phyloP scores from a whole-genome alignment of 2,797 vertebrate species.

The Uromys caudimaculatus region DNA sequence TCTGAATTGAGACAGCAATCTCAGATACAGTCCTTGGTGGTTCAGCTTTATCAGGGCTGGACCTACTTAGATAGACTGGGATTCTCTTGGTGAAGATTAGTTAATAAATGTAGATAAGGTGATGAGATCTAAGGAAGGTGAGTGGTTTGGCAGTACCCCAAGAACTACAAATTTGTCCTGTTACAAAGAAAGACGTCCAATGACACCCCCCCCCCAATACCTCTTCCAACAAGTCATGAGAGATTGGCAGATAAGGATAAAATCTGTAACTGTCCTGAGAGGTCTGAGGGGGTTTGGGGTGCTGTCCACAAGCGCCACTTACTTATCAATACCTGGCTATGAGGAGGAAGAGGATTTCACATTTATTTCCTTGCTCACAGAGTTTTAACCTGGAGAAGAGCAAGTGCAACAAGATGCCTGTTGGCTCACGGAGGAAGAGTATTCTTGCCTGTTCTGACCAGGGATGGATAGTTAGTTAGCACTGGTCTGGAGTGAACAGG shows the following conservation, averaged over 20 bases:
- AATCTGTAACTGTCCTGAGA: conserved; percentile 13
- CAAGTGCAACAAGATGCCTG: conserved; percentile 17
- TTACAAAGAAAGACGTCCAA: not conserved
- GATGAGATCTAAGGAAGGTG: not conserved
- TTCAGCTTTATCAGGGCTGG: not conserved
- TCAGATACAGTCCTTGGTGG: not conserved
- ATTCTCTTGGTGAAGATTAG: not conserved
- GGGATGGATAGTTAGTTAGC: conserved; percentile 72
- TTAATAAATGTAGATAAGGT: not conserved
- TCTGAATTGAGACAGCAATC: not conserved
- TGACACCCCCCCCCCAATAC: not conserved
- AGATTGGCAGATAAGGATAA: conserved; percentile 31
- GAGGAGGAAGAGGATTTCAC: conserved; percentile 83
- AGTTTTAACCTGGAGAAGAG: conserved; percentile 75
- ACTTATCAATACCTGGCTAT: conserved; percentile 37
- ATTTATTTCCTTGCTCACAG: conserved; percentile 81
- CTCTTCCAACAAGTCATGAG: not conserved
- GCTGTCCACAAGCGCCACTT: not conserved
- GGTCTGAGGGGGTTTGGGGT: not conserved
- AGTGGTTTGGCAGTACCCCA: not conserved
- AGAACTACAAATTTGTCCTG: conserved; percentile 23
- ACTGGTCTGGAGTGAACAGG: conserved; percentile 35
- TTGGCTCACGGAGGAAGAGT: not conserved
- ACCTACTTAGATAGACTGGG: not conserved
- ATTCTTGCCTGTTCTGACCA: conserved; percentile 64